Evolutionary conservation across 2,888 invertebrate species (phyloP), one percentile per base, ranked within the genome.

Genomic region (Tachina lurida): DNA sequence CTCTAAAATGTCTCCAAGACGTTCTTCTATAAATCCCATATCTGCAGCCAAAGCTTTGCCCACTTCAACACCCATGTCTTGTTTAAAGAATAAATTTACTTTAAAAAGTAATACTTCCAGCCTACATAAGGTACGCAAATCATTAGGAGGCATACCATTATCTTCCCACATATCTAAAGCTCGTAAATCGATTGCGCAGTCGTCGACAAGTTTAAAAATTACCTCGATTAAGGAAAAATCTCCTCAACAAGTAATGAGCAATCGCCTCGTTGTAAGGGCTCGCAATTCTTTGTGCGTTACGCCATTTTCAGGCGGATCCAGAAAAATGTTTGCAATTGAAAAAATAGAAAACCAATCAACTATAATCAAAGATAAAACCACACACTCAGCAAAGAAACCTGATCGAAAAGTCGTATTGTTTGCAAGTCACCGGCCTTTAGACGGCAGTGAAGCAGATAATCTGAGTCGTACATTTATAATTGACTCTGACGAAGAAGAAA

Each of bases 381-480:
- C 19, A 13, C 63, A 65, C 8, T 41, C 71, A 15, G 75, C 43
- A 0, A 60, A 58, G 65, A 82, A 70, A 68, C 19, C 77, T 12
- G 77, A 60, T 9, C 63, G 52, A 67, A 67, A 65, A 8, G 31
- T 45, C 12, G 76, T 79, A 12, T 49, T 84, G 7, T 74, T 86
- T 82, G 8, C 67, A 52, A n/a, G 74, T 41, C 41, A 60, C 17
- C 54, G 87, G 13, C 83, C 77, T 5, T 9, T 7, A 63, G 43
- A 8, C 77, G 83, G 13, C 47, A 43, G 17, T 19, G 73, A 71
- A 45, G 4, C 63, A 13, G 68, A 74, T 15, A 89, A 89, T 47
- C 79, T 90, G 2, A 91, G 89, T 82, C 88, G 87, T 19, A 91
- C 91, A 0, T 91, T 89, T 63, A 88, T 87, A 5, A 70, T 91